phyloP scores from a whole-genome alignment of 2,113 vertebrate genomes.

The Cairina moschata region DNA sequence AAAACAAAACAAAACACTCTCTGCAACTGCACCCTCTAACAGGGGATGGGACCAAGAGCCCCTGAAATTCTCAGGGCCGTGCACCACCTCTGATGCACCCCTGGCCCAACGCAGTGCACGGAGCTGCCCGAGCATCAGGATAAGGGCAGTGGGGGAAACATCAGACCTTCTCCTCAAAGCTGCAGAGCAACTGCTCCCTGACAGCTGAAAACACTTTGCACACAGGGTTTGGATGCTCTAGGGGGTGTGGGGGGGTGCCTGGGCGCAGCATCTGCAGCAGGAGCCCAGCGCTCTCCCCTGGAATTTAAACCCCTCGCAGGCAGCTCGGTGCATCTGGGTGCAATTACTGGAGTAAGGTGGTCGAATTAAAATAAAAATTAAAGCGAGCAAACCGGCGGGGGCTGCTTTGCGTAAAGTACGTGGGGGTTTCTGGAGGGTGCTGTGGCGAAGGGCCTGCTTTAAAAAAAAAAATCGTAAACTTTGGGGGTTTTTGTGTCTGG shows the following conservation, averaged over 20 bases:
- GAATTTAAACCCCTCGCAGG: constrained; percentile 59
- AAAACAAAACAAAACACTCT: background rate
- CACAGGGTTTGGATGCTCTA: background rate
- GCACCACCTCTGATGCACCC: background rate
- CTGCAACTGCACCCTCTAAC: background rate
- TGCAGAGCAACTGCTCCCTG: constrained; percentile 59
- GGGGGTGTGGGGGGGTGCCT: background rate
- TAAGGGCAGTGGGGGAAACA: constrained; percentile 42
- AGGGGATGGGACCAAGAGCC: background rate
- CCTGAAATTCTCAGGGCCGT: background rate
- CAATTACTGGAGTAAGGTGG: constrained; percentile 68
- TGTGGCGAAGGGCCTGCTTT: background rate
- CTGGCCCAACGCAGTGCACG: background rate
- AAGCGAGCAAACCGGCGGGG: background rate
- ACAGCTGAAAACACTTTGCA: constrained; percentile 61
- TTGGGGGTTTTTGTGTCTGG: background rate
- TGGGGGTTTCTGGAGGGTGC: background rate
- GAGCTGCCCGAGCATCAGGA: background rate
- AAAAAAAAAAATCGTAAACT: background rate
- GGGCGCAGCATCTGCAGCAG: background rate
- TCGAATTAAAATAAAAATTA: background rate
- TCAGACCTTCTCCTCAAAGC: constrained; percentile 39
- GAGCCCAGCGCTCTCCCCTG: constrained; percentile 34
- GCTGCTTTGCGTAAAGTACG: constrained; percentile 24
- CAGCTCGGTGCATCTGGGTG: constrained; percentile 70